phyloP scores from a whole-genome alignment of 2,888 invertebrate genomes.

The Dioctria linearis region DNA sequence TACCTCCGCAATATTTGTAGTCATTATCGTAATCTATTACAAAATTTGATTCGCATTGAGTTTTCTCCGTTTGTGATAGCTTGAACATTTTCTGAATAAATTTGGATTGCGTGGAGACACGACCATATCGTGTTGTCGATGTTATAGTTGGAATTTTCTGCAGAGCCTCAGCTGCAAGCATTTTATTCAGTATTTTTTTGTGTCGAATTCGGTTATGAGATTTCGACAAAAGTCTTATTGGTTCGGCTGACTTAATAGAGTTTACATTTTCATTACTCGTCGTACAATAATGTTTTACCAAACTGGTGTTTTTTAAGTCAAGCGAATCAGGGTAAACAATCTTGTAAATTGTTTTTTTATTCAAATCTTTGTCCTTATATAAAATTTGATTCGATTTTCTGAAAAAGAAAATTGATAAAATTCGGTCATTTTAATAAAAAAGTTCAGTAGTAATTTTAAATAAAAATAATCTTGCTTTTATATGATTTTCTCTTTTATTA shows the following conservation, averaged over 20 bases:
- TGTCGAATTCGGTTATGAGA: not conserved
- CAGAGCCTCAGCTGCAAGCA: not conserved
- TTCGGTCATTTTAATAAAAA: too few species aligned
- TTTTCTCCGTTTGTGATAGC: conserved; percentile 24
- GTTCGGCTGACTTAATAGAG: not conserved
- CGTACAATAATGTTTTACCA: not conserved
- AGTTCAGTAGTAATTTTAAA: too few species aligned
- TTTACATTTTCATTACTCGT: not conserved
- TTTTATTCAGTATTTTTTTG: not conserved
- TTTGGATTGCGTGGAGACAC: conserved; percentile 50
- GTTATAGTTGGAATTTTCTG: not conserved
- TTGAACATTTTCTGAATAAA: conserved; percentile 38
- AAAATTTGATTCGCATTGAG: not conserved
- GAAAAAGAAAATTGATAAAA: not conserved
- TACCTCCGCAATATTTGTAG: conserved; percentile 29
- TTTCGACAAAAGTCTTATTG: not conserved
- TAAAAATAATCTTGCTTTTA: too few species aligned
- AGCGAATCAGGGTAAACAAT: conserved; percentile 23
- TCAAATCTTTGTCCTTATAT: conserved; percentile 20
- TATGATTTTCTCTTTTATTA: too few species aligned
- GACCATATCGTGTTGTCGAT: conserved; percentile 49
- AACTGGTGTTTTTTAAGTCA: conserved; percentile 10
- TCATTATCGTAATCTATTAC: conserved; percentile 31
- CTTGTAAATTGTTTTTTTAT: conserved; percentile 23
- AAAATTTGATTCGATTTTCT: conserved; percentile 47